Conservation (phyloP, 2,113 vertebrate species). For the Thamnophis sirtalis region DNA sequence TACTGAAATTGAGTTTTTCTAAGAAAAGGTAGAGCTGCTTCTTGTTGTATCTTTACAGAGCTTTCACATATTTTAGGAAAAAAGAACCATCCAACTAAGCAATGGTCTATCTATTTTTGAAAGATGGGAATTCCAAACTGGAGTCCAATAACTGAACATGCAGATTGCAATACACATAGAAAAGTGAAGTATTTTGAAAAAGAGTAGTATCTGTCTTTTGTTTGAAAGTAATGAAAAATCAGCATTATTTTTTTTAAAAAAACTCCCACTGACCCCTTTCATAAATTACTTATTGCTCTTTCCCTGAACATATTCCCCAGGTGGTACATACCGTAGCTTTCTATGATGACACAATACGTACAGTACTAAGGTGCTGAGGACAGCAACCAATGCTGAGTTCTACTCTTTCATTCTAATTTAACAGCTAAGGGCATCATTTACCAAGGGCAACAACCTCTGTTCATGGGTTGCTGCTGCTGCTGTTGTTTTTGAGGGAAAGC, state of each 20-base stretch:
- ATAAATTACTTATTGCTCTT: not conserved
- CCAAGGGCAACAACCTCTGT: not conserved
- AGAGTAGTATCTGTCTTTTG: not conserved
- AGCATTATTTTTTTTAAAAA: not conserved
- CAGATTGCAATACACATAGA: not conserved
- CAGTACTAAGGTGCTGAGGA: conserved; percentile 3
- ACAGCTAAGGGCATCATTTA: not conserved
- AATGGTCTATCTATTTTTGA: not conserved
- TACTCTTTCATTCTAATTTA: conserved; percentile 10
- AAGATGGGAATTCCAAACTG: not conserved
- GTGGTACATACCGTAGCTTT: not conserved
- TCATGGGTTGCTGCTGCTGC: not conserved
- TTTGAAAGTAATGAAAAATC: not conserved
- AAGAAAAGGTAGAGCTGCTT: not conserved
- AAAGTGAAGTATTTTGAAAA: not conserved
- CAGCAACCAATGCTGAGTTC: not conserved
- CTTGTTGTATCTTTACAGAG: conserved; percentile 14
- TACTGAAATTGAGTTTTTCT: conserved; percentile 27
- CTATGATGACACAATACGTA: not conserved
- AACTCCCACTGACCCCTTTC: not conserved
- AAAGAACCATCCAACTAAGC: not conserved
- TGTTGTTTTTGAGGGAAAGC: not conserved
- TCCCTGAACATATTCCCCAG: not conserved
- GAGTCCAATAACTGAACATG: not conserved
- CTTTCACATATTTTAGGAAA: conserved; percentile 7